Evolutionary conservation across 2,113 vertebrate genomes (phyloP).

Genomic region (Pseudorasbora parva): DNA sequence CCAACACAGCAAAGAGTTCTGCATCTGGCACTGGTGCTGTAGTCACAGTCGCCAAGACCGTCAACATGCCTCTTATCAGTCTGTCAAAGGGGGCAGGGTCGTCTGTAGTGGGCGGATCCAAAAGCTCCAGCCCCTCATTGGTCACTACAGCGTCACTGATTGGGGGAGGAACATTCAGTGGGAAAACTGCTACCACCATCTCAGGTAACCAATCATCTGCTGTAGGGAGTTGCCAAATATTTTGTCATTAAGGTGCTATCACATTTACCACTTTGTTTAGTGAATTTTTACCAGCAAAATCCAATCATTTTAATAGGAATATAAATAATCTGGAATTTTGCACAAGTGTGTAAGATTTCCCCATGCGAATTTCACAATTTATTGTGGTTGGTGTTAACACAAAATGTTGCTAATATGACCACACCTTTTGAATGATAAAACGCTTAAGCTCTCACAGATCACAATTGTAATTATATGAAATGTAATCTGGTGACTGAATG

Average conservation of each 20-base stretch:
- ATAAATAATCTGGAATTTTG: background rate
- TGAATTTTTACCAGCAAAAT: no score
- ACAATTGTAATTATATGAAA: background rate
- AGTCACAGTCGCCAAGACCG: conserved; percentile 67
- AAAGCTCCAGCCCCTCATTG: conserved; percentile 70
- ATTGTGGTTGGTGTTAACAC: background rate
- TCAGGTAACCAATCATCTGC: conserved; percentile 78
- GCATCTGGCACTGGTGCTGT: conserved; percentile 51
- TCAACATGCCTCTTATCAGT: conserved; percentile 72
- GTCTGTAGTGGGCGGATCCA: conserved; percentile 63
- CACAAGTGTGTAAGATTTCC: no score
- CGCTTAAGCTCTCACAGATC: background rate
- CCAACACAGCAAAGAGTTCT: conserved; percentile 45
- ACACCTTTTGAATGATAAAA: background rate
- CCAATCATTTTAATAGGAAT: no score
- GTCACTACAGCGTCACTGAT: conserved; percentile 81
- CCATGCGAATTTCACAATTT: background rate
- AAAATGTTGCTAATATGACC: background rate
- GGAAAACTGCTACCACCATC: conserved; percentile 81
- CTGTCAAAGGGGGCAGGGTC: conserved; percentile 69
- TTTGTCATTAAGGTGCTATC: no score
- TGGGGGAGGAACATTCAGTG: conserved; percentile 72
- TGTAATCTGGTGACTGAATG: background rate
- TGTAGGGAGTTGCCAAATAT: background rate
- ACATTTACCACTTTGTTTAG: no score